Conservation (phyloP, 2,797 vertebrate species). For the Acropternis orthonyx region DNA sequence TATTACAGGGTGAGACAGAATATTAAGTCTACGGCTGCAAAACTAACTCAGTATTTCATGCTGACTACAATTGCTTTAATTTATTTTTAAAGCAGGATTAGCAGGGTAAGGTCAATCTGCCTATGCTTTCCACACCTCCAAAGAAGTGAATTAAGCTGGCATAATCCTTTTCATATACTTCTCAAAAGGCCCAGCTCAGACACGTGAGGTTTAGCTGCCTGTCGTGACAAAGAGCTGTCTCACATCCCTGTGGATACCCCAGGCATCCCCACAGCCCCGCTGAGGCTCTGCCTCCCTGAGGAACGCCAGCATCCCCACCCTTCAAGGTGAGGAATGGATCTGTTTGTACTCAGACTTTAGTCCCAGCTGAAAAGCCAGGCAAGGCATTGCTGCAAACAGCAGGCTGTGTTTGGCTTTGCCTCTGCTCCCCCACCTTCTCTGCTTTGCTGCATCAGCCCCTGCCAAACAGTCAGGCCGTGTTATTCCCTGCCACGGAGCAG, state of each 20-base stretch:
- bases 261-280: neutral
- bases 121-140: neutral
- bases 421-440: neutral
- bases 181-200: neutral
- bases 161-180: neutral
- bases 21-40: neutral
- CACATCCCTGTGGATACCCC: rapidly evolving
- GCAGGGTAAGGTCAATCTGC: neutral
- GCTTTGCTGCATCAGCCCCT: neutral
- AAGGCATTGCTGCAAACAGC: neutral
- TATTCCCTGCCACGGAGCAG: neutral
- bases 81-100: constrained; percentile 49
- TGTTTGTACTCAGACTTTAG: neutral
- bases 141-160: neutral
- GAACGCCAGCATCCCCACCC: neutral
- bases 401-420: neutral
- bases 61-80: constrained; percentile 19
- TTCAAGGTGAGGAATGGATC: neutral
- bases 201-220: neutral
- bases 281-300: neutral
- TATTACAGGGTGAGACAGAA: neutral
- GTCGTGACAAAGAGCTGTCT: neutral
- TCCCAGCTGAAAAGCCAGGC: neutral
- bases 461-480: constrained; percentile 24
- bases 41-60: neutral